Conservation (phyloP, 1,140 invertebrate species). For the Papilio machaon region DNA sequence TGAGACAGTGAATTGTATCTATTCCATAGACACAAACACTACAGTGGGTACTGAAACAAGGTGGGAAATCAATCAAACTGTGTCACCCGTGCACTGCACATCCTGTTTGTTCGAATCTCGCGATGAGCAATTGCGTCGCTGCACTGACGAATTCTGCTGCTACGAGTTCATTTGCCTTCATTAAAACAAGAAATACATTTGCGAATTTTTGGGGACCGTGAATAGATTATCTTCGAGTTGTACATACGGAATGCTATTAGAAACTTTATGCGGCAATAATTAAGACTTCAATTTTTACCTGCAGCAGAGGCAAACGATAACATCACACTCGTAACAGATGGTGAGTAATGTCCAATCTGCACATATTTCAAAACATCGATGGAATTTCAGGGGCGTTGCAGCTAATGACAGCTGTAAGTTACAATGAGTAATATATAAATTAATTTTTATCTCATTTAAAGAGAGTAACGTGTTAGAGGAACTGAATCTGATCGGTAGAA, state of each 20-base stretch:
- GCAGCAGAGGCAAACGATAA: background rate
- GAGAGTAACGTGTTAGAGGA: too few species aligned
- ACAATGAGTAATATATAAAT: background rate
- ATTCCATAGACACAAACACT: too few species aligned
- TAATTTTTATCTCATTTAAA: too few species aligned
- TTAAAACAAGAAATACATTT: constrained; percentile 15
- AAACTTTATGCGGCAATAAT: too few species aligned
- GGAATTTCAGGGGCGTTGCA: background rate
- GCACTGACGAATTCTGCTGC: constrained; percentile 8
- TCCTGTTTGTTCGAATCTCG: constrained; percentile 59
- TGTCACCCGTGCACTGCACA: constrained; percentile 52
- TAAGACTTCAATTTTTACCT: background rate
- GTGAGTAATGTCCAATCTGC: background rate
- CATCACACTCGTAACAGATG: background rate
- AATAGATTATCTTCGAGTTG: too few species aligned
- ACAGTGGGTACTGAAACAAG: background rate
- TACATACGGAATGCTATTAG: too few species aligned
- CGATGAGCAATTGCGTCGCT: constrained; percentile 46
- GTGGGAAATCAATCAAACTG: constrained; percentile 44
- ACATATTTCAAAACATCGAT: background rate
- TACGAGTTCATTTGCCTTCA: constrained; percentile 31
- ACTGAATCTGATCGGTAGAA: too few species aligned
- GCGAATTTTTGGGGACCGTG: too few species aligned
- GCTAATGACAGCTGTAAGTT: background rate
- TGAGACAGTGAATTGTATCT: too few species aligned